These are phyloP conservation scores for Poecilus cupreus DNA, from an alignment of 2,888 invertebrate genomes.

Conservation along the genomic window DNA sequence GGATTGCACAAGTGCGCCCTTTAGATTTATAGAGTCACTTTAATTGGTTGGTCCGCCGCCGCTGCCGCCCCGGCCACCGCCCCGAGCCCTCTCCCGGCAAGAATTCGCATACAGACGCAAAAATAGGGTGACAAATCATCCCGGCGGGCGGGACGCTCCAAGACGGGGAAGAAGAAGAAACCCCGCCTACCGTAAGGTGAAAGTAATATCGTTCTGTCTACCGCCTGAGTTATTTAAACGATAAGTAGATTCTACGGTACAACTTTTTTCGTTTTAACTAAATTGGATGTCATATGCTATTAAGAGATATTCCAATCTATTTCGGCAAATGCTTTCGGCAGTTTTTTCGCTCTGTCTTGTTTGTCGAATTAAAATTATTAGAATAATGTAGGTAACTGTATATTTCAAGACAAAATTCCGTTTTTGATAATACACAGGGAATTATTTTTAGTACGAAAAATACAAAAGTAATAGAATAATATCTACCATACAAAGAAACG, in stretches of 20 bases:
- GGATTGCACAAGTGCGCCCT: conserved; percentile 46
- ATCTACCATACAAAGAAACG: too few relatives aligned
- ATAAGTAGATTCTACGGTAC: conserved; percentile 67
- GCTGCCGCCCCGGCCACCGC: too few relatives aligned
- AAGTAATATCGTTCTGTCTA: conserved; percentile 72
- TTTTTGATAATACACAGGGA: too few relatives aligned
- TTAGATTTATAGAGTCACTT: conserved; percentile 55
- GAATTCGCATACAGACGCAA: conserved; percentile 70
- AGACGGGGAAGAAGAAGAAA: conserved; percentile 63
- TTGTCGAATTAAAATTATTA: not conserved
- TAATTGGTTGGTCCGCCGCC: conserved; percentile 51
- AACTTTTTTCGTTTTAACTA: conserved; percentile 33
- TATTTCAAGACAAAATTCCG: too few relatives aligned
- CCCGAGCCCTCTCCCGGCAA: conserved; percentile 60
- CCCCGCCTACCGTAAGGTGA: conserved; percentile 65
- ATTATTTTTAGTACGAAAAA: too few relatives aligned
- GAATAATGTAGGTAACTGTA: too few relatives aligned
- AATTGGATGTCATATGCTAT: conserved; percentile 39
- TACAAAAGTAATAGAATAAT: too few relatives aligned
- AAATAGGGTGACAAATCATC: conserved; percentile 72
- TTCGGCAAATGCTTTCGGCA: not conserved
- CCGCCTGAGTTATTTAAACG: conserved; percentile 73
- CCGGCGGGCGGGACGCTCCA: conserved; percentile 66
- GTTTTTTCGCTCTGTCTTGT: not conserved
- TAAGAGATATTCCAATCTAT: conserved; percentile 43